A percentile compares a stretch with the other conserved stretches of the same genome.
Conservation (phyloP, 2,113 vertebrate species). For the Tympanuchus pallidicinctus region DNA sequence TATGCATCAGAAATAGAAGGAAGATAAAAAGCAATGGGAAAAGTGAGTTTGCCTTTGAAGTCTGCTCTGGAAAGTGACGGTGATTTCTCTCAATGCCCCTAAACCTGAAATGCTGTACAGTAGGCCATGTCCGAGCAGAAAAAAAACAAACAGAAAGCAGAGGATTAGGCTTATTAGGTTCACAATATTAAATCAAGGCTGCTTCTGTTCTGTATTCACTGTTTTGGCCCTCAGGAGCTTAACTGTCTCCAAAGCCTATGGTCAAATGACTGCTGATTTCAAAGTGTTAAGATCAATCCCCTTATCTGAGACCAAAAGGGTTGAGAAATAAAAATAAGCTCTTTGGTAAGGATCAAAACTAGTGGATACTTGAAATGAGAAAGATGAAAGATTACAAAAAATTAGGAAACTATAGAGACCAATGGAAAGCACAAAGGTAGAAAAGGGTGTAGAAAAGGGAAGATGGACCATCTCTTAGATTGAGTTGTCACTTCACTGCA, state of each 20-base stretch:
- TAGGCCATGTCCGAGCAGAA: neutral
- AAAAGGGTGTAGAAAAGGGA: neutral
- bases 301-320: neutral
- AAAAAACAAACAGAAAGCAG: neutral
- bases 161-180: neutral
- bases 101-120: neutral
- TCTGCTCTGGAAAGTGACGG: neutral
- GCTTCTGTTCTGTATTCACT: neutral
- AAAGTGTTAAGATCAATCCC: neutral
- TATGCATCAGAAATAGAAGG: neutral
- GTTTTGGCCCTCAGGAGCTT: neutral
- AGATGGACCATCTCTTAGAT: neutral
- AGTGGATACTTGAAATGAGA: neutral
- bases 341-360: neutral
- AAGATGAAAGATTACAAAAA: neutral
- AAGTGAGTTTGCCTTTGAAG: slow-evolving; percentile 1
- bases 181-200: neutral
- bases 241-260: neutral
- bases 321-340: neutral
- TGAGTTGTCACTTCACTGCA: neutral
- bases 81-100: neutral
- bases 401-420: neutral
- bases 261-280: neutral
- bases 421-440: neutral
- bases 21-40: slow-evolving; percentile 38